phyloP scores from a whole-genome alignment of 2,888 invertebrate species.

The Stratiomys singularior region DNA sequence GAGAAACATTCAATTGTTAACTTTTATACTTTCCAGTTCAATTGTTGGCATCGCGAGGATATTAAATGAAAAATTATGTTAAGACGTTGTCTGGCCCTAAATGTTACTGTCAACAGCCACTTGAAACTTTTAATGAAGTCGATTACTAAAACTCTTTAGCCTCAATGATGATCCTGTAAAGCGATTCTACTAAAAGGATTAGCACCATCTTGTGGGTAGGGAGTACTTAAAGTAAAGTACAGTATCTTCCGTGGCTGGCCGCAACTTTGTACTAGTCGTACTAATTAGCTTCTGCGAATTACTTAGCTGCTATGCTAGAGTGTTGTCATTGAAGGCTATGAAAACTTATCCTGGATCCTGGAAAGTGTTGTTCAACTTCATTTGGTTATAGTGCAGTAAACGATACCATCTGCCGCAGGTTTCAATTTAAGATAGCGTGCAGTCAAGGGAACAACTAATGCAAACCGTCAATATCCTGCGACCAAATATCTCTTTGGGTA shows the following conservation, averaged over 20 bases:
- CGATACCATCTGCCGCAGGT: no score
- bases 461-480: no score
- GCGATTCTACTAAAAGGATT: slow-evolving; percentile 14
- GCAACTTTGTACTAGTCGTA: not conserved
- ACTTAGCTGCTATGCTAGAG: not conserved
- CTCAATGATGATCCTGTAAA: not conserved
- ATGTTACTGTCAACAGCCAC: slow-evolving; percentile 2
- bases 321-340: not conserved
- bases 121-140: slow-evolving; percentile 27
- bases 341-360: no score
- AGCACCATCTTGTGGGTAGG: slow-evolving; percentile 13
- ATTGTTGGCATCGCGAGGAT: no score
- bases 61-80: no score
- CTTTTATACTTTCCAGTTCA: no score
- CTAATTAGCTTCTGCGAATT: slow-evolving; percentile 5
- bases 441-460: no score
- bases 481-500: no score
- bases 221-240: not conserved
- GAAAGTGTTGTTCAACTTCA: no score
- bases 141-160: slow-evolving; percentile 11
- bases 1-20: no score
- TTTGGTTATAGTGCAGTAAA: no score
- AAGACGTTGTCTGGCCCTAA: not conserved
- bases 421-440: no score
- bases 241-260: slow-evolving; percentile 8